Evolutionary conservation across 35 echinoderm and acorn worm genomes (phyloP).

Genomic region (Strongylocentrotus purpuratus): DNA sequence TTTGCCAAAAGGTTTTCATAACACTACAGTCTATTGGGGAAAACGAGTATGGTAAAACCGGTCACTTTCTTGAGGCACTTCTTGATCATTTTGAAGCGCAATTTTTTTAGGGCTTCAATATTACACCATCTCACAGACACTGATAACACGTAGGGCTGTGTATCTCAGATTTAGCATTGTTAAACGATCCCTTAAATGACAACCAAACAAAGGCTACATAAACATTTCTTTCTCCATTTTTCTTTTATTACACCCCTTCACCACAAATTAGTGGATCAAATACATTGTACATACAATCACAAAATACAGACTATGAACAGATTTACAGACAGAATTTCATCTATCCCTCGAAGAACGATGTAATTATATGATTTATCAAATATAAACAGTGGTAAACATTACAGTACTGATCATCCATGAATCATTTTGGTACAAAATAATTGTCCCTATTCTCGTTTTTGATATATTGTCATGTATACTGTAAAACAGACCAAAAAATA

Average conservation of each 20-base stretch:
- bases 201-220: neutral
- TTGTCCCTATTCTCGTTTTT: too few relatives aligned
- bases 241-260: neutral
- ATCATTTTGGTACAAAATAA: too few relatives aligned
- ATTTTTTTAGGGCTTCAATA: too few relatives aligned
- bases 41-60: too few relatives aligned
- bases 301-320: neutral
- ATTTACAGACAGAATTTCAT: neutral
- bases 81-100: too few relatives aligned
- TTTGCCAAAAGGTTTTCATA: too few relatives aligned
- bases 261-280: neutral
- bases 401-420: neutral
- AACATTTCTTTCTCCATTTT: neutral
- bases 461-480: neutral
- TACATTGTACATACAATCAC: constrained; percentile 1
- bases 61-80: too few relatives aligned
- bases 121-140: too few relatives aligned
- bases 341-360: neutral
- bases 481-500: neutral
- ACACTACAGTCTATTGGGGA: too few relatives aligned
- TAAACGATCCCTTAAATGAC: too few relatives aligned
- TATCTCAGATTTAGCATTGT: too few relatives aligned
- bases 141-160: too few relatives aligned
- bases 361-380: neutral
- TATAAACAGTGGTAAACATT: neutral